phyloP scores from a whole-genome alignment of 2,113 vertebrate genomes.

The Lichenostomus cassidix region DNA sequence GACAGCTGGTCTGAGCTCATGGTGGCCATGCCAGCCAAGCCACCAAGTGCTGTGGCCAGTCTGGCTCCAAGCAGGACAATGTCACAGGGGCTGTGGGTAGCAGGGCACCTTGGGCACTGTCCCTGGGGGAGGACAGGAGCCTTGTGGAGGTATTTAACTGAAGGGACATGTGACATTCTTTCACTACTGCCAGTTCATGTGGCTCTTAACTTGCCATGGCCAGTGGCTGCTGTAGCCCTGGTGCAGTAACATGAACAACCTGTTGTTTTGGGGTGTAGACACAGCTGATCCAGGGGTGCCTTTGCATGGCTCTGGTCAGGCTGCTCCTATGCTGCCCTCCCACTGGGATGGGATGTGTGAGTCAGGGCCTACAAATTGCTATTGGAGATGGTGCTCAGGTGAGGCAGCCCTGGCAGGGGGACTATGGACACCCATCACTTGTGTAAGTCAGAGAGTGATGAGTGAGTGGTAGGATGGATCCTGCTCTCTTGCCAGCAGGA shows the following conservation, averaged over 20 bases:
- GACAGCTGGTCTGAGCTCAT: not conserved
- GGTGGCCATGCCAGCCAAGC: not conserved
- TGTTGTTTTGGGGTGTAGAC: not conserved
- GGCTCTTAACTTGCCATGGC: not conserved
- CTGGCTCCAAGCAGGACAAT: fast-evolving
- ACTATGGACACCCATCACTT: not conserved
- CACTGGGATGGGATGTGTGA: not conserved
- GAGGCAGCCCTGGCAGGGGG: not conserved
- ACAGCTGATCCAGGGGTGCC: not conserved
- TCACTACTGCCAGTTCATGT: not conserved
- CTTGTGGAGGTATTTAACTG: fast-evolving
- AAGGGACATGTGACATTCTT: fast-evolving
- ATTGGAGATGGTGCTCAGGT: not conserved
- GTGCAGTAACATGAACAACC: not conserved
- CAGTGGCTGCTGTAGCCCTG: not conserved
- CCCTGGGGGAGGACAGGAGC: not conserved
- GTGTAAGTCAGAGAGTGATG: not conserved
- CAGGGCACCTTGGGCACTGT: not conserved
- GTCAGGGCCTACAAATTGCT: not conserved
- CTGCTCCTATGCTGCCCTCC: not conserved
- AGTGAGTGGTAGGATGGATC: not conserved
- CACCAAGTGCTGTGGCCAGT: not conserved
- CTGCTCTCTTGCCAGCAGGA: not conserved
- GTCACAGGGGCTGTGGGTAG: not conserved
- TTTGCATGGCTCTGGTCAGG: not conserved